phyloP scores from a whole-genome alignment of 1,140 invertebrate genomes.

The Zaprionus lachaisei region DNA sequence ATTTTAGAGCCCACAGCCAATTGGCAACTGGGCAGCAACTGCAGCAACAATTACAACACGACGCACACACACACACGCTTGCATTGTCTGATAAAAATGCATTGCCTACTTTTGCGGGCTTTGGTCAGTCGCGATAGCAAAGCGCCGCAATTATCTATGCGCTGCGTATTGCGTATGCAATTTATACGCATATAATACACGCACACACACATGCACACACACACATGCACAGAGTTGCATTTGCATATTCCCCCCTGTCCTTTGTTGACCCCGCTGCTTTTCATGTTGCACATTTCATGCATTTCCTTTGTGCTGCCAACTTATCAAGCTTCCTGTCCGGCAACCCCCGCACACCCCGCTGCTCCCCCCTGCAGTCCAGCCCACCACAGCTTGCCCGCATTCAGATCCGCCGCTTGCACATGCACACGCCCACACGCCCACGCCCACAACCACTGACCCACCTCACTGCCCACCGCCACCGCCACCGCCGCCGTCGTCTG shows the following conservation, averaged over 20 bases:
- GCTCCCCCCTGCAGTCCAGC: neutral
- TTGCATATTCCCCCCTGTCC: constrained; percentile 19
- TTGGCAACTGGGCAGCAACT: constrained; percentile 48
- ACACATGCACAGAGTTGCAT: constrained; percentile 26
- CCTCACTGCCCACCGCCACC: constrained; percentile 5
- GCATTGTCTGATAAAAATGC: constrained; percentile 35
- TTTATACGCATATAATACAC: constrained; percentile 35
- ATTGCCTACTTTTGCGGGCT: constrained; percentile 73
- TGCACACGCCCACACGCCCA: neutral
- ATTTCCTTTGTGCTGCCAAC: constrained; percentile 80
- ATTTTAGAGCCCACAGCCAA: constrained; percentile 27
- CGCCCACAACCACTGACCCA: constrained; percentile 26
- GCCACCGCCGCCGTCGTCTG: constrained; percentile 24
- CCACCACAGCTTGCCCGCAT: constrained; percentile 25
- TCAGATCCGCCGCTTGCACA: constrained; percentile 11
- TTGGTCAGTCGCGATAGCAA: constrained; percentile 50
- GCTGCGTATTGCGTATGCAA: constrained; percentile 46
- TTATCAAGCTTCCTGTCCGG: constrained; percentile 80
- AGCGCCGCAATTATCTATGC: constrained; percentile 63
- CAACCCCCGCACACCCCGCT: constrained; percentile 24
- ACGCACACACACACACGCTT: constrained; percentile 1
- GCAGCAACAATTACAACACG: constrained; percentile 31
- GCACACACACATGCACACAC: constrained; percentile 18
- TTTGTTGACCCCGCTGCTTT: constrained; percentile 12
- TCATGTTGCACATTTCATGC: constrained; percentile 77